Conservation (phyloP, 2,113 vertebrate species). For the Perca schrenkii region DNA sequence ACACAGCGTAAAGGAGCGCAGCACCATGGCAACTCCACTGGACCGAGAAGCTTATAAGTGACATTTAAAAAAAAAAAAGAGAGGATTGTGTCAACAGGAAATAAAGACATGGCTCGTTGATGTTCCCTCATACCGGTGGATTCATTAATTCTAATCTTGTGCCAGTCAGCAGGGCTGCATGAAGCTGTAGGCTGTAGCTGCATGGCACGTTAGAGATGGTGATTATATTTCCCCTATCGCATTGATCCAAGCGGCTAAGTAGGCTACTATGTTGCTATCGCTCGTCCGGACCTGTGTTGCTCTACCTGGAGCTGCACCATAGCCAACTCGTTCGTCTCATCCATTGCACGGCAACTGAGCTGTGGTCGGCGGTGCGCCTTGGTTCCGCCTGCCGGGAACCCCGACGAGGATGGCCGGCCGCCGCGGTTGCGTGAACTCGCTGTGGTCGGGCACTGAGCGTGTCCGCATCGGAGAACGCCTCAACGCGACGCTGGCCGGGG, state of each 20-base stretch:
- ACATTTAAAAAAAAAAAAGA: background rate
- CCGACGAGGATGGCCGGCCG: constrained; percentile 79
- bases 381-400: constrained; percentile 25
- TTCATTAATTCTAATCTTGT: constrained; percentile 19
- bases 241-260: constrained; percentile 8
- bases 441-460: constrained; percentile 87
- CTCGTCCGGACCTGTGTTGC: constrained; percentile 40
- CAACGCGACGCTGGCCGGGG: constrained; percentile 86
- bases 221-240: background rate
- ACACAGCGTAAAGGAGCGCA: constrained; percentile 35
- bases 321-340: constrained; percentile 14
- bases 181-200: constrained; percentile 47
- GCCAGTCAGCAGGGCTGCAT: constrained; percentile 43
- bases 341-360: constrained; percentile 31
- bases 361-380: constrained; percentile 50
- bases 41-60: constrained; percentile 12
- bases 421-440: constrained; percentile 83
- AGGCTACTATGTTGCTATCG: constrained; percentile 48
- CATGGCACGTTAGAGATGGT: constrained; percentile 43
- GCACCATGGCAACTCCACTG: constrained; percentile 17
- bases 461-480: constrained; percentile 87
- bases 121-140: constrained; percentile 16
- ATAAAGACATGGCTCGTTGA: constrained; percentile 24
- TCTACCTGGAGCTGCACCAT: constrained; percentile 56
- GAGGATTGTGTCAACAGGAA: constrained; percentile 36